Base-by-base conservation (phyloP, 2,888 invertebrate species). In the Limulus polyphemus region DNA sequence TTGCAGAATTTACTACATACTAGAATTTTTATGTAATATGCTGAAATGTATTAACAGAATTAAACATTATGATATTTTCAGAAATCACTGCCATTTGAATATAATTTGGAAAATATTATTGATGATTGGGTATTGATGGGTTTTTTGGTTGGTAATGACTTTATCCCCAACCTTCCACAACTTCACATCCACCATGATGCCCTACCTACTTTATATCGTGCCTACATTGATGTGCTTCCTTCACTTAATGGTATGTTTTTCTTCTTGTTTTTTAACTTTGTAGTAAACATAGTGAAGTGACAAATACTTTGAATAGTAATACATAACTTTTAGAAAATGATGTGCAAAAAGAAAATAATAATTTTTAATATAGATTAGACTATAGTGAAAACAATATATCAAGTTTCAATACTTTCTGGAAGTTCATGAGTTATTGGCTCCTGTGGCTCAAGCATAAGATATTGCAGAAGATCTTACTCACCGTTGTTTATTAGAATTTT, bases 81-180 rank as follows among this genome's bases (percentile, higher is more conserved):
- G 76, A 69, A 69, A 10, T 69, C 68, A 46, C 73, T 90, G 10
- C 78, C 83, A 0, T 91, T 95, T 76, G 76, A 79, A 1, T 95
- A 83, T 75, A 86, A 94, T 75, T 81, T 95, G 70, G 93, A 97
- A 74, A 85, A 85, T 68, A 83, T 99, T 60, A 91, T 98, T 47
- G 98, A 99, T 74, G 98, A 99, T 76, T 99, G 98, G 97, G 87
- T 98, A 47, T 77, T 98, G 16, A 92, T 98, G 92, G 92, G 94
- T 1, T 97, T 97, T 76, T 78, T 98, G 46, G 90, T 98, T 12
- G 98, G 98, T 67, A 99, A 99, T 75, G 98, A 99, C 77, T 99
- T 99, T 77, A 90, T 99, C 72, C 98, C 98, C 0, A 85, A 95
- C 79, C 80, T 98, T 68, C 98, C 98, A 3, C 86, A 93, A 76